Evolutionary conservation across 2,113 vertebrate species (phyloP).

Genomic region (Pelodiscus sinensis): DNA sequence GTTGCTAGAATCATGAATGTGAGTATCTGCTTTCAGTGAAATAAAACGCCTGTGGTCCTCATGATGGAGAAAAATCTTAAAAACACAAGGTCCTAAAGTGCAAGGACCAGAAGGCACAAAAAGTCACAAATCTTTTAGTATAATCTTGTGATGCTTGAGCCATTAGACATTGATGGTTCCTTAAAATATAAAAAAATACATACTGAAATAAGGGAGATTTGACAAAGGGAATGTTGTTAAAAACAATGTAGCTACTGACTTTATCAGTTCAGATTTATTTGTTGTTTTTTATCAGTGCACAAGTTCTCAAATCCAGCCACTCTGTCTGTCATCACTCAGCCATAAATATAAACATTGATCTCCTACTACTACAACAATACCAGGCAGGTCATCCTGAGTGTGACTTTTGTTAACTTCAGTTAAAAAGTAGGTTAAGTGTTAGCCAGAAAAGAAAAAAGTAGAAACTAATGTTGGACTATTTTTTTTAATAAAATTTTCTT

Average conservation of each 20-base stretch:
- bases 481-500: constrained; percentile 11
- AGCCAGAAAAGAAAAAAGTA: not conserved
- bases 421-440: not conserved
- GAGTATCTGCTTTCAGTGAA: not conserved
- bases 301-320: not conserved
- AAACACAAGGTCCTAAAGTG: not conserved
- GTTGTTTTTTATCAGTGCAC: not conserved
- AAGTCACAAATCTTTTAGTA: not conserved
- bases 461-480: not conserved
- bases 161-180: not conserved
- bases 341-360: not conserved
- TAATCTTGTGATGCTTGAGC: constrained; percentile 11
- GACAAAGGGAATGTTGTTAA: constrained; percentile 12
- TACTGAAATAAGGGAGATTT: not conserved
- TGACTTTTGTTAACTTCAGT: not conserved
- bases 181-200: not conserved
- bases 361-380: not conserved
- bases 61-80: not conserved
- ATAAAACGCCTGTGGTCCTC: not conserved
- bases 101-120: not conserved
- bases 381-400: not conserved
- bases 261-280: not conserved
- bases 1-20: not conserved
- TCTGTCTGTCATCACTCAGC: not conserved
- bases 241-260: not conserved